Evolutionary conservation across 2,888 invertebrate genomes (phyloP).

Genomic region (Lochmaea crataegi): DNA sequence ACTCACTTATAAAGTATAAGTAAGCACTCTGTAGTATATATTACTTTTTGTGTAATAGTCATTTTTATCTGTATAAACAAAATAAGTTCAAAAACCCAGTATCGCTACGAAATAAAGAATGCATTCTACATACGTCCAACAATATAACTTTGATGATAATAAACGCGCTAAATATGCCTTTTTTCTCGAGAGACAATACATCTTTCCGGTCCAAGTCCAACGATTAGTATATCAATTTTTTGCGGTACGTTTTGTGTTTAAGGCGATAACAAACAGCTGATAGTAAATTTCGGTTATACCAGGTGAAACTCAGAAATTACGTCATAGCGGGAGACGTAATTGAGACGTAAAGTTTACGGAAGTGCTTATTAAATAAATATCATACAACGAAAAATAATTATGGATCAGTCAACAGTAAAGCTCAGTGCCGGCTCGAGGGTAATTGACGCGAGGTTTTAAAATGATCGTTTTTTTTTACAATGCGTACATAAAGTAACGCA

Average conservation of each 20-base stretch:
- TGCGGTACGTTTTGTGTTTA: background rate
- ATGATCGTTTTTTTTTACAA: background rate
- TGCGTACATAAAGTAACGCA: no score
- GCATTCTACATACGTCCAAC: background rate
- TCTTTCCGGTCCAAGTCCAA: background rate
- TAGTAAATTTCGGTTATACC: background rate
- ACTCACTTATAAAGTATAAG: background rate
- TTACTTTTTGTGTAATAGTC: conserved; percentile 3
- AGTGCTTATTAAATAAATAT: background rate
- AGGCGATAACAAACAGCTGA: background rate
- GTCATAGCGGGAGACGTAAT: background rate
- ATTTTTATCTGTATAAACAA: conserved; percentile 3
- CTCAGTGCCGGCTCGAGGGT: background rate
- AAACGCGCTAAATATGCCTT: background rate
- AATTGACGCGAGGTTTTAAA: background rate
- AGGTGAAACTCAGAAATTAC: conserved; percentile 3
- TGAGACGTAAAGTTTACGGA: background rate
- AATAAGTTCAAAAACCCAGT: conserved; percentile 17
- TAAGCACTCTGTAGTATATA: background rate
- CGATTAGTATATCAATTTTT: background rate
- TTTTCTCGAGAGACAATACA: background rate
- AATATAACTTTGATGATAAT: background rate
- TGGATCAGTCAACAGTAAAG: background rate
- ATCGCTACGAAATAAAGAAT: conserved; percentile 1
- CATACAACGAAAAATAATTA: conserved; percentile 1